These are phyloP conservation scores for Enteromius argenteus DNA, from an alignment of 2,797 vertebrate genomes.

Conservation along the genomic window DNA sequence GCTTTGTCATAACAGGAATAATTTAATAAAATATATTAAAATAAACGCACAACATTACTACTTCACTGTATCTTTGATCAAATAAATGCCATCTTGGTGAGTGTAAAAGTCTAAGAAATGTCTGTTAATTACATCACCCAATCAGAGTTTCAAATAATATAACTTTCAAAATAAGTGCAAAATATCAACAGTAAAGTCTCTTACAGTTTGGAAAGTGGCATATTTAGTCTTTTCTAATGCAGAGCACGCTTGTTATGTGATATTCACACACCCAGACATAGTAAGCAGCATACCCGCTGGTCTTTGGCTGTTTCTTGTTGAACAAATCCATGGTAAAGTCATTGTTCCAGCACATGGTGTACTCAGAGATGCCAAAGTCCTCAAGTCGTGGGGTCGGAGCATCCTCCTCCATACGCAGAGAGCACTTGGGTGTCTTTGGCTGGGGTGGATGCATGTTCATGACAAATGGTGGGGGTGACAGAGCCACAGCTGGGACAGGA, in stretches of 20 bases:
- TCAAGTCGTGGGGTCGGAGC: conserved; percentile 83
- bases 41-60: background rate
- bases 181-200: background rate
- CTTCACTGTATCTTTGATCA: background rate
- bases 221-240: background rate
- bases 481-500: conserved; percentile 55
- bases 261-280: conserved; percentile 13
- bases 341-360: conserved; percentile 86
- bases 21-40: background rate
- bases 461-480: conserved; percentile 61
- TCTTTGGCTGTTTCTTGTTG: conserved; percentile 73
- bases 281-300: conserved; percentile 67
- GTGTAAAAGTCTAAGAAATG: background rate
- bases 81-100: background rate
- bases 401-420: conserved; percentile 82
- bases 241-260: background rate
- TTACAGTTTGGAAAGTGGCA: background rate
- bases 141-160: background rate
- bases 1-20: background rate
- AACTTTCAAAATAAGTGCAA: background rate
- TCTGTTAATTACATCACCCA: background rate
- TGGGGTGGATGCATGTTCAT: conserved; percentile 51
- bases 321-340: conserved; percentile 90
- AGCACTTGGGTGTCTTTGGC: conserved; percentile 78
- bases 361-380: conserved; percentile 86